Percentiles rank a stretch among this genome's conserved stretches.
phyloP scores from a whole-genome alignment of 2,797 vertebrate genomes.

The Tamandua tetradactyla region DNA sequence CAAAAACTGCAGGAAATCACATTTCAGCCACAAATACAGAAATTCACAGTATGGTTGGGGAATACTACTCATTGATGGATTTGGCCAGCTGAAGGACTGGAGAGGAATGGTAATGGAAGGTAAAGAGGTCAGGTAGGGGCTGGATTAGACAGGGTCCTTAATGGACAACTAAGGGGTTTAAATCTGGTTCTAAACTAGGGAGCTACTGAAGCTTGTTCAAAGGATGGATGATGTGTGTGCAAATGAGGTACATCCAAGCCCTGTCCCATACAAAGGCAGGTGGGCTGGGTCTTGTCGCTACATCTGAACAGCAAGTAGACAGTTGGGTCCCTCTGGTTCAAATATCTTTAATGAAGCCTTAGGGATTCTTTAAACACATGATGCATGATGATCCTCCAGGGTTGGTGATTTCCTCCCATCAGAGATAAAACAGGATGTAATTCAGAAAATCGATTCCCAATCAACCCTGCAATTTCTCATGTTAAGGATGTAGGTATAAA shows the following conservation, averaged over 20 bases:
- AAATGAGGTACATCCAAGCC: not conserved
- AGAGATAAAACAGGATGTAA: not conserved
- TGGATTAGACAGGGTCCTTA: not conserved
- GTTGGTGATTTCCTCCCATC: not conserved
- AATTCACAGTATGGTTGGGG: not conserved
- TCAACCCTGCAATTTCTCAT: not conserved
- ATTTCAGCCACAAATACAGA: not conserved
- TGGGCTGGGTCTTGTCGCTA: not conserved
- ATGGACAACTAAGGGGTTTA: not conserved
- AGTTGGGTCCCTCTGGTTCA: not conserved
- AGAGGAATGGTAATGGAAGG: not conserved
- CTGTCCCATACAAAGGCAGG: not conserved
- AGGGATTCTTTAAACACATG: not conserved
- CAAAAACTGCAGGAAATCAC: not conserved
- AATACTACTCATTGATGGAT: not conserved
- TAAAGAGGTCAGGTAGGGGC: not conserved
- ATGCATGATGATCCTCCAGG: too few relatives aligned
- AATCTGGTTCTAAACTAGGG: not conserved
- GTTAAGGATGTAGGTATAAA: not conserved
- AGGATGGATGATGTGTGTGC: too few relatives aligned
- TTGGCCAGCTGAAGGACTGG: not conserved
- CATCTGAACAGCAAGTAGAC: not conserved
- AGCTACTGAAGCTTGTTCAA: not conserved
- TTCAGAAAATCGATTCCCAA: slow-evolving; percentile 28
- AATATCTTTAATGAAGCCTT: not conserved